Conservation (phyloP, 2,113 vertebrate genomes). For the Melanerpes aurifrons region DNA sequence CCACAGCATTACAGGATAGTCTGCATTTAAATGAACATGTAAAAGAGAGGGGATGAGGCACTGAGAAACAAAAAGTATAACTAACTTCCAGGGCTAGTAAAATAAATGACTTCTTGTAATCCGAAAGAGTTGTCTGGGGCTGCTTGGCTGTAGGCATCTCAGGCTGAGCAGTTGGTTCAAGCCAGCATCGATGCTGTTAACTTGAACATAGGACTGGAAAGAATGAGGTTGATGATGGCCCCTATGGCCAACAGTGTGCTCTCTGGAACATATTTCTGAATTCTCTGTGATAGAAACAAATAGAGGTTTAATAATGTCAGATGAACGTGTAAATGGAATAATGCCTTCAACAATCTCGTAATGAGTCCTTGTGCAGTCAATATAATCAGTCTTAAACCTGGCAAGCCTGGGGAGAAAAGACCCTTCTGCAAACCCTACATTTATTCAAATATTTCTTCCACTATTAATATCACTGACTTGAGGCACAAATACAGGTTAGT, state of each 20-base stretch:
- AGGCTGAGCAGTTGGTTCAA: background rate
- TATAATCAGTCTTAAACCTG: background rate
- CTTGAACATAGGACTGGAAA: background rate
- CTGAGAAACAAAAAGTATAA: background rate
- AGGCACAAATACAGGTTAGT: constrained; percentile 30
- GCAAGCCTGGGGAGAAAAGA: background rate
- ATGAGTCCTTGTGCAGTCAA: background rate
- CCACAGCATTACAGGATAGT: rapidly evolving
- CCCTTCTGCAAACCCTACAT: background rate
- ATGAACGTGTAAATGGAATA: constrained; percentile 50
- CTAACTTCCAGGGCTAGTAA: background rate
- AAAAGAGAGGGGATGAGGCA: background rate
- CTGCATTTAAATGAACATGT: background rate
- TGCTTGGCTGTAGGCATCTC: background rate
- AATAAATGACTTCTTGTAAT: background rate
- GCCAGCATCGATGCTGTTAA: background rate
- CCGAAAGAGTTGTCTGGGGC: background rate
- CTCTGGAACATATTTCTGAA: constrained; percentile 18
- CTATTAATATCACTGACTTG: constrained; percentile 20
- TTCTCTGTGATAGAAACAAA: constrained; percentile 49
- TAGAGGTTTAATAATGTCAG: constrained; percentile 53
- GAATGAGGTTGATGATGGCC: constrained; percentile 1
- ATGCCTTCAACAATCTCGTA: constrained; percentile 41
- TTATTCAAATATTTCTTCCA: constrained; percentile 58
- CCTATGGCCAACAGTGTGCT: background rate